A percentile compares a stretch with the other conserved stretches of the same genome.
Evolutionary conservation across 2,113 vertebrate species (phyloP).

Genomic region (Typhlomys cinereus): DNA sequence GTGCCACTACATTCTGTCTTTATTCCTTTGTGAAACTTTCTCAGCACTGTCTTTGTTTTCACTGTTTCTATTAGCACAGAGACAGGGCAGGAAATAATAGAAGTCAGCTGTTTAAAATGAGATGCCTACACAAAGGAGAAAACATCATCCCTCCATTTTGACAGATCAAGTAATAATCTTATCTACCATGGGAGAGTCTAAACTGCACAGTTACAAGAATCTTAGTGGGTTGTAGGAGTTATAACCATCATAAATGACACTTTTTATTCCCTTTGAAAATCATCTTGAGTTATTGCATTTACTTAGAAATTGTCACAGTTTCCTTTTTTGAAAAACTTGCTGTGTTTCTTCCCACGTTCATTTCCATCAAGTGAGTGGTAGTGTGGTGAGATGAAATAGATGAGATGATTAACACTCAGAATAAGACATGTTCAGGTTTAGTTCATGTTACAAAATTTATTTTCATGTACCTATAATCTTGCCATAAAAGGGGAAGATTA

Average conservation of each 20-base stretch:
- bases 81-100: neutral
- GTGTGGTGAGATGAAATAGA: conserved; percentile 79
- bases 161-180: conserved; percentile 84
- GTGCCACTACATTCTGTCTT: conserved; percentile 13
- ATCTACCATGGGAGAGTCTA: conserved; percentile 82
- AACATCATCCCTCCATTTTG: conserved; percentile 83
- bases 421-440: conserved; percentile 83
- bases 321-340: conserved; percentile 83
- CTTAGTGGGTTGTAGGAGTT: conserved; percentile 80
- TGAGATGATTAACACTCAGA: conserved; percentile 81
- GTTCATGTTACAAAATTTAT: conserved; percentile 85
- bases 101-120: conserved; percentile 42
- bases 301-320: conserved; percentile 85
- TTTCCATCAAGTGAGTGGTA: conserved; percentile 78
- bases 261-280: conserved; percentile 86
- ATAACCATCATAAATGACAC: conserved; percentile 84
- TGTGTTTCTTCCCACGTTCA: conserved; percentile 68
- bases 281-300: conserved; percentile 85
- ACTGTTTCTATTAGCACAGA: conserved; percentile 18
- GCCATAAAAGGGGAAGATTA: conserved; percentile 76
- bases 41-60: conserved; percentile 46
- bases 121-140: neutral
- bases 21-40: conserved; percentile 35
- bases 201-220: conserved; percentile 83
- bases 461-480: conserved; percentile 82